These are phyloP conservation scores for Drosophila phalerata DNA, from an alignment of 2,888 invertebrate genomes.

Conservation along the genomic window DNA sequence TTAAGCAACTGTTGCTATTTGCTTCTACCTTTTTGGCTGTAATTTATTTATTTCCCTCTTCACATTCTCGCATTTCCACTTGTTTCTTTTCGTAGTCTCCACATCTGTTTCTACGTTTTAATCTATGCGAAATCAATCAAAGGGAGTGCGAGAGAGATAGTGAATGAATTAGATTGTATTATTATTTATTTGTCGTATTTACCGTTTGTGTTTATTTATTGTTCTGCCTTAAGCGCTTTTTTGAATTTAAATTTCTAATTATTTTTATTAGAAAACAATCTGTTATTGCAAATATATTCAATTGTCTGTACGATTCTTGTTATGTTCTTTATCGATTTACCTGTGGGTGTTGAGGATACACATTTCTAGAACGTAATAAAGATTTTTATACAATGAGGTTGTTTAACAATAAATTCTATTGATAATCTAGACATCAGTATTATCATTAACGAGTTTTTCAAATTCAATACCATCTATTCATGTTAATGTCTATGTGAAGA, in stretches of 20 bases:
- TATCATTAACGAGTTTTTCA: not conserved
- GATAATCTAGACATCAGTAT: not conserved
- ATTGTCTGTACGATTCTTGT: not conserved
- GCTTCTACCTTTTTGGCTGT: slow-evolving; percentile 24
- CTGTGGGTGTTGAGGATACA: slow-evolving; percentile 5
- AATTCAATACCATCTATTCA: not conserved
- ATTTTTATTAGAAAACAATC: slow-evolving; percentile 35
- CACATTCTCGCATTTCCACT: slow-evolving; percentile 12
- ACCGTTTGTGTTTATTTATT: slow-evolving; percentile 63
- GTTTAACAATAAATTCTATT: not conserved
- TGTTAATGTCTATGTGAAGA: not conserved
- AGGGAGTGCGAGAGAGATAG: not conserved
- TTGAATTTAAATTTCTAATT: slow-evolving; percentile 72
- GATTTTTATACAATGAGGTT: not conserved
- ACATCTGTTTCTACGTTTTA: slow-evolving; percentile 28
- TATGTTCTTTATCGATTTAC: not conserved
- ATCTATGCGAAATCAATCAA: slow-evolving; percentile 53
- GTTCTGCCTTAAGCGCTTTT: slow-evolving; percentile 51
- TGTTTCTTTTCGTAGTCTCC: slow-evolving; percentile 6
- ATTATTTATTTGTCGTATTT: slow-evolving; percentile 52
- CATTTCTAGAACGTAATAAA: slow-evolving; percentile 3
- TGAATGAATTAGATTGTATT: slow-evolving; percentile 7
- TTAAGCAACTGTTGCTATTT: slow-evolving; percentile 36
- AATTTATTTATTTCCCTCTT: slow-evolving; percentile 23
- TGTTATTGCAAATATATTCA: slow-evolving; percentile 24